Base-by-base conservation (phyloP, 1,140 invertebrate genomes). In the Caenorhabditis latens region DNA sequence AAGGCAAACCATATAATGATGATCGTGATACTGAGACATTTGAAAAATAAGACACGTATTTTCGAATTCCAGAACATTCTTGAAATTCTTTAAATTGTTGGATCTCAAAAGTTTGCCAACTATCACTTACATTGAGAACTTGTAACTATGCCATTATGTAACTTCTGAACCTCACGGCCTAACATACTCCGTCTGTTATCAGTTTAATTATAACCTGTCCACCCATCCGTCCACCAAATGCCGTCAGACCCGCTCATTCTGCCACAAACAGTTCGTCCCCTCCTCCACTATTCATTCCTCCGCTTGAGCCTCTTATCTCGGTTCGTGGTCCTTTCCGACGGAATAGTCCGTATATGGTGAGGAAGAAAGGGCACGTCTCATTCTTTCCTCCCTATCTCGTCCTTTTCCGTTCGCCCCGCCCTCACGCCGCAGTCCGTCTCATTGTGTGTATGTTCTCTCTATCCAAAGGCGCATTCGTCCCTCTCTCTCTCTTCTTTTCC, bases 211-310 rank as follows among this genome's bases (percentile, higher is more conserved):
- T 50, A 14, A 79, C 71, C 71, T 79, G 71, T 42, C 71, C 13
- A 14, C 50, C 50, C 71, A 50, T 79, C 46, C 71, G 24, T 79
- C 71, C 71, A 79, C 71, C 71, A 79, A 79, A 79, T 79, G 71
- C 71, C 71, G 71, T 48, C 71, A 79, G 71, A 50, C 71, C 19
- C 65, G 21, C 7, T 13, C 14, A 32, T 71, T 14, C 42, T 43
- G 42, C 61, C 61, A 65, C 61, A 65, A 65, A 71, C 65, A 71
- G 40, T 71, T 42, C 42, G 46, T 8, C 14, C 11, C n/a, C 19
- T 67, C 21, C 19, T 53, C 58, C n/a, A 6, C 58, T 16, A 71
- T 46, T 71, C 42, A 71, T 32, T 46, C 14, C 19, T 19, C 16
- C 40, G 19, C 16, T 19, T 79, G 71, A 79, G 71, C 71, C 71